phyloP scores from a whole-genome alignment of 2,113 vertebrate species.

The Myotis brandtii region DNA sequence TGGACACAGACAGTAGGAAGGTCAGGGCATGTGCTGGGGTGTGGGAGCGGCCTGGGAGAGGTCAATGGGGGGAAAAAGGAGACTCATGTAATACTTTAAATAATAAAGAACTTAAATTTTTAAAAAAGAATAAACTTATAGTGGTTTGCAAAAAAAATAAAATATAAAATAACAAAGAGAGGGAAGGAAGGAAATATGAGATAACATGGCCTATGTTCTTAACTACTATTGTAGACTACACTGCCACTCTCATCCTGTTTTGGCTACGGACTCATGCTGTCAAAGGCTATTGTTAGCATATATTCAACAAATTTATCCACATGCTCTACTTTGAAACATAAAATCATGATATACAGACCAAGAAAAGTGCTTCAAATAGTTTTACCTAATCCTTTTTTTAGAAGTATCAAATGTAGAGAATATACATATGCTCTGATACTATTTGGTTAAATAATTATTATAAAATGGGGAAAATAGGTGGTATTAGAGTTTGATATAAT shows the following conservation, averaged over 20 bases:
- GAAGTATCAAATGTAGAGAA: background rate
- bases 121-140: no score
- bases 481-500: background rate
- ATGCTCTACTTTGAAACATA: background rate
- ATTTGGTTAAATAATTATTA: background rate
- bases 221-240: background rate
- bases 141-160: no score
- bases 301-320: background rate
- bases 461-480: background rate
- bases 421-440: background rate
- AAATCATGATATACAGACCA: background rate
- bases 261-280: background rate
- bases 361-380: background rate
- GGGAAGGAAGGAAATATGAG: background rate
- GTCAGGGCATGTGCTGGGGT: no score
- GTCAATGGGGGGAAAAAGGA: no score
- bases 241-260: background rate
- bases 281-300: background rate
- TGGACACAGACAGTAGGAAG: no score
- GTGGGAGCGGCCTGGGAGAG: no score
- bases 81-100: no score
- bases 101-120: no score
- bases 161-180: background rate
- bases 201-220: background rate
- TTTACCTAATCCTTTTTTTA: background rate